Conservation (phyloP, 2,113 vertebrate genomes). For the Cebidichthys violaceus region DNA sequence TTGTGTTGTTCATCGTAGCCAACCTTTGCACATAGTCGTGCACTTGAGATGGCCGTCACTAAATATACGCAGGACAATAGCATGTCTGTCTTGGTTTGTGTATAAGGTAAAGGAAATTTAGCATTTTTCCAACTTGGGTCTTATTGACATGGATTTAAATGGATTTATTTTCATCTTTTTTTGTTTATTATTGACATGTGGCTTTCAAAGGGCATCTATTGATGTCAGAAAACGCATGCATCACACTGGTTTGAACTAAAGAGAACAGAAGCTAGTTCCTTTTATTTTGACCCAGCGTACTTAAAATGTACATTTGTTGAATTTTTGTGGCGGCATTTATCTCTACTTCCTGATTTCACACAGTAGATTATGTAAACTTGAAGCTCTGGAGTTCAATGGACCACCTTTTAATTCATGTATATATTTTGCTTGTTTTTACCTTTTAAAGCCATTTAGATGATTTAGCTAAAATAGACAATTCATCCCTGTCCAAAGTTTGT, state of each 20-base stretch:
- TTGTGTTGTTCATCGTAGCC: background rate
- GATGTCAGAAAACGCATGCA: background rate
- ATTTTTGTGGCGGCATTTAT: slow-evolving; percentile 21
- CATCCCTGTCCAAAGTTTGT: background rate
- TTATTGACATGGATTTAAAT: background rate
- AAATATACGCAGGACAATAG: background rate
- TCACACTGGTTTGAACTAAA: slow-evolving; percentile 4
- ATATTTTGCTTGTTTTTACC: background rate
- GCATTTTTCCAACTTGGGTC: slow-evolving; percentile 12
- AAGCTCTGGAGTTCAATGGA: slow-evolving; percentile 20
- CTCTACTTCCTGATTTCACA: slow-evolving; percentile 40
- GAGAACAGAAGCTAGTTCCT: slow-evolving; percentile 6
- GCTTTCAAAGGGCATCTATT: background rate
- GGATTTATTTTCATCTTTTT: background rate
- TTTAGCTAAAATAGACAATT: slow-evolving; percentile 4
- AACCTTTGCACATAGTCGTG: slow-evolving; percentile 2
- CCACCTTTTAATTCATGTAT: background rate
- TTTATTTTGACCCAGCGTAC: slow-evolving; percentile 8
- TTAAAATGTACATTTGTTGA: slow-evolving; percentile 18
- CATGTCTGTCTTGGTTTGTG: slow-evolving; percentile 12
- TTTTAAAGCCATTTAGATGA: background rate
- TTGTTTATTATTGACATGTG: slow-evolving; percentile 4
- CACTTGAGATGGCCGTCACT: background rate
- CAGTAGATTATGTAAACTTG: slow-evolving; percentile 21
- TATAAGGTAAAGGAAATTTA: background rate